phyloP scores from a whole-genome alignment of 2,113 vertebrate genomes.

The Pachyramphus minor region DNA sequence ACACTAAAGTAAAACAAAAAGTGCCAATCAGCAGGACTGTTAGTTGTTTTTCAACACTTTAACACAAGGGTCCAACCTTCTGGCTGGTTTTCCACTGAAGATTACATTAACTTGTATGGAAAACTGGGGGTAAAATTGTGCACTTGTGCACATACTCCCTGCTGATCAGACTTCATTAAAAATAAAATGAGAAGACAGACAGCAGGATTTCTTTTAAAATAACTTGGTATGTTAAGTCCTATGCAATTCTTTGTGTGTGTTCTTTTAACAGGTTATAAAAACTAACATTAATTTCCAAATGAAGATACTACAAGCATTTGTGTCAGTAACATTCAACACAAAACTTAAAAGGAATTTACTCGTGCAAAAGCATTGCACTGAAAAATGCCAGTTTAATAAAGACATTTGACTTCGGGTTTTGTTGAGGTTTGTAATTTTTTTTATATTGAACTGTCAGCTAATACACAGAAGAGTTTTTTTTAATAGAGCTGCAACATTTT shows the following conservation, averaged over 20 bases:
- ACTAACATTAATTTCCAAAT: not conserved
- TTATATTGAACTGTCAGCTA: not conserved
- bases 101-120: not conserved
- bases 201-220: not conserved
- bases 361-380: not conserved
- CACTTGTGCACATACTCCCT: not conserved
- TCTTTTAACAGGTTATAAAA: not conserved
- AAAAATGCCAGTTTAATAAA: not conserved
- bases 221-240: not conserved
- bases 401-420: not conserved
- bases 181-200: not conserved
- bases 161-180: not conserved
- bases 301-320: not conserved
- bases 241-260: not conserved
- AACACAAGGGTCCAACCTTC: not conserved
- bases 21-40: not conserved
- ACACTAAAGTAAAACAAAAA: not conserved
- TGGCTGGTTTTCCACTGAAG: not conserved
- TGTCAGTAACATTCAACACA: not conserved
- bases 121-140: not conserved
- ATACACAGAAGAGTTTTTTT: not conserved
- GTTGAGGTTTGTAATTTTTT: fast-evolving
- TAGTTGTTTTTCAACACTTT: not conserved
- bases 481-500: not conserved
- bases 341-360: not conserved